phyloP scores from a whole-genome alignment of 2,113 vertebrate genomes.

The cat (Felis catus) region DNA sequence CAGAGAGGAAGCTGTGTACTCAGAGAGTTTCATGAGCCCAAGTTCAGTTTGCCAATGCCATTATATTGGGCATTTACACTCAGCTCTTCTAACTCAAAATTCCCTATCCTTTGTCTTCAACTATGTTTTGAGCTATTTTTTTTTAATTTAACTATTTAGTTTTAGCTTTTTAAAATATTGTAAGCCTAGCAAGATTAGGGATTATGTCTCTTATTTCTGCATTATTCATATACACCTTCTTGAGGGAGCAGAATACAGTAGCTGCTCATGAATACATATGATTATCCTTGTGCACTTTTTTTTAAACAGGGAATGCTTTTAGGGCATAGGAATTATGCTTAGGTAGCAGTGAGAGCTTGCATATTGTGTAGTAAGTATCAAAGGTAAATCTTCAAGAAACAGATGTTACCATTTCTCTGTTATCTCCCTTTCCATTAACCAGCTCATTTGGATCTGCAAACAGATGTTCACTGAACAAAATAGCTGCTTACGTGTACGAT shows the following conservation, averaged over 20 bases:
- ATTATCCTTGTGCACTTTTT: neutral
- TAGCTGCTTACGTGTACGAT: neutral
- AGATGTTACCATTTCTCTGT: slow-evolving; percentile 16
- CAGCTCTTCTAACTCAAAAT: neutral
- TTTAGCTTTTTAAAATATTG: slow-evolving; percentile 31
- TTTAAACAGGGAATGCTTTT: neutral
- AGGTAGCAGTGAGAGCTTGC: neutral
- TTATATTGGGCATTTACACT: neutral
- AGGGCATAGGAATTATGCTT: neutral
- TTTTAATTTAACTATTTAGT: neutral
- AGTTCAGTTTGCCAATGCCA: neutral
- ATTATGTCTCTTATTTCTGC: neutral
- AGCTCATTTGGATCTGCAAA: slow-evolving; percentile 31
- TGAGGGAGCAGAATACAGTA: neutral
- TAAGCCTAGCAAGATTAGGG: neutral
- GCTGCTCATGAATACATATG: neutral
- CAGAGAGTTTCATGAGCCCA: neutral
- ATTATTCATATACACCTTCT: neutral
- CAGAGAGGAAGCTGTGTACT: neutral
- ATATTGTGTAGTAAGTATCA: neutral
- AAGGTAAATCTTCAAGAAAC: slow-evolving; percentile 51
- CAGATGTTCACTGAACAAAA: slow-evolving; percentile 54
- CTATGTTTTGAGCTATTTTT: neutral
- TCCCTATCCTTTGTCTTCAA: neutral
- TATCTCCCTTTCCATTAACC: slow-evolving; percentile 16